Evolutionary conservation across 2,888 invertebrate genomes (phyloP).

Genomic region (Latheticus oryzae): DNA sequence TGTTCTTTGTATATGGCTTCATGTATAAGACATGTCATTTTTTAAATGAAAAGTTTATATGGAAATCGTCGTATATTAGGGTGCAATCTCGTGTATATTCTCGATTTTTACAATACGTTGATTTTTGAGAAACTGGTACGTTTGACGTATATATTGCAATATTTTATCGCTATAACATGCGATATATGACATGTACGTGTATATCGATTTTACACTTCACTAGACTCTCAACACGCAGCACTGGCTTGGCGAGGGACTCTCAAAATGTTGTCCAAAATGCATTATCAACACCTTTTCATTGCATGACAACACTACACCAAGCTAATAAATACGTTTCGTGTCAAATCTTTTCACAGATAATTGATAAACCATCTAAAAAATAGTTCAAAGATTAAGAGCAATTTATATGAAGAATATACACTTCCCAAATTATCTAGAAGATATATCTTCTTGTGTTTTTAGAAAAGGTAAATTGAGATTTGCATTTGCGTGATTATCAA

Average conservation of each 20-base stretch:
- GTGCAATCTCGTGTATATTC: slow-evolving; percentile 33
- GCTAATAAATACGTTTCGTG: too few relatives aligned
- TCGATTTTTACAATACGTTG: slow-evolving; percentile 45
- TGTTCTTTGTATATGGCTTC: too few relatives aligned
- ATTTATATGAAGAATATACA: too few relatives aligned
- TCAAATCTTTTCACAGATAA: too few relatives aligned
- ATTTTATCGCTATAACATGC: slow-evolving; percentile 48
- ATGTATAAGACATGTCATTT: too few relatives aligned
- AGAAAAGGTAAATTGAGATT: too few relatives aligned
- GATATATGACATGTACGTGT: slow-evolving; percentile 50
- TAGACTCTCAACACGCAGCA: slow-evolving; percentile 44
- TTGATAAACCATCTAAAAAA: background rate
- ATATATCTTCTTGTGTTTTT: too few relatives aligned
- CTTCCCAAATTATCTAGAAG: too few relatives aligned
- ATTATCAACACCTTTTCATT: slow-evolving; percentile 14
- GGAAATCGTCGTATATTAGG: slow-evolving; percentile 17
- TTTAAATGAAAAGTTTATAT: slow-evolving; percentile 20
- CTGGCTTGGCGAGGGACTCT: slow-evolving; percentile 32
- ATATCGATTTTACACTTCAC: slow-evolving; percentile 51
- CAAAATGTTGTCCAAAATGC: slow-evolving; percentile 37
- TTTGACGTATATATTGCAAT: slow-evolving; percentile 50
- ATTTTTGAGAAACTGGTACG: slow-evolving; percentile 48
- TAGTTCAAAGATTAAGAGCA: background rate
- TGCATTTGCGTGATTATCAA: slow-evolving; percentile 23
- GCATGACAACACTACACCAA: slow-evolving; percentile 8